Evolutionary conservation across 2,113 vertebrate species (phyloP).

Genomic region (Osmerus eperlanus): DNA sequence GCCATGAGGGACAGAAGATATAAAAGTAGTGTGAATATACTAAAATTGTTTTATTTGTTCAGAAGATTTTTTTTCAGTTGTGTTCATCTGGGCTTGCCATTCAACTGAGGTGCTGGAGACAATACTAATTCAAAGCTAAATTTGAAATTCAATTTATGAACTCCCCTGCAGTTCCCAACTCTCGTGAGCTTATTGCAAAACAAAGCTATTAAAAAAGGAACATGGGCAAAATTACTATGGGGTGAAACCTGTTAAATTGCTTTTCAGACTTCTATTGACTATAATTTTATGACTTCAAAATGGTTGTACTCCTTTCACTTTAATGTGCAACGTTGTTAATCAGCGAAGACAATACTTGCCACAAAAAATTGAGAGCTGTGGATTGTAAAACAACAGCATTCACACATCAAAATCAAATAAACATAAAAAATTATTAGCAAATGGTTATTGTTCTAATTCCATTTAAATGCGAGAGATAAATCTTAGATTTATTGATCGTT

Average conservation of each 20-base stretch:
- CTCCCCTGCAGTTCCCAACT: slow-evolving; percentile 56
- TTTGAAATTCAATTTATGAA: slow-evolving; percentile 78
- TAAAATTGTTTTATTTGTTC: slow-evolving; percentile 52
- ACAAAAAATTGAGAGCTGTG: slow-evolving; percentile 53
- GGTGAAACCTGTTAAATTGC: slow-evolving; percentile 74
- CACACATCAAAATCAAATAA: slow-evolving; percentile 65
- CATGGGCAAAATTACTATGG: slow-evolving; percentile 72
- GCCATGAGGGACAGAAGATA: slow-evolving; percentile 58
- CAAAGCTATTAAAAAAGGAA: slow-evolving; percentile 73
- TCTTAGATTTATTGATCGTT: slow-evolving; percentile 22
- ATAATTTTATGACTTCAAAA: slow-evolving; percentile 69
- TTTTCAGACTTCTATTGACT: slow-evolving; percentile 66
- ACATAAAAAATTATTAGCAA: slow-evolving; percentile 70
- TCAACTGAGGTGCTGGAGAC: slow-evolving; percentile 47
- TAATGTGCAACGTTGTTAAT: slow-evolving; percentile 73
- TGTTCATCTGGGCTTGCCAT: slow-evolving; percentile 61
- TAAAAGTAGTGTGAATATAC: slow-evolving; percentile 48
- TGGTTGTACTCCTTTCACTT: slow-evolving; percentile 66
- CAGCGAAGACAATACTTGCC: slow-evolving; percentile 59
- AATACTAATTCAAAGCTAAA: slow-evolving; percentile 71
- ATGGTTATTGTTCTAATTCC: slow-evolving; percentile 64
- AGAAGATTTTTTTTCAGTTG: slow-evolving; percentile 54
- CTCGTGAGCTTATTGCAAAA: slow-evolving; percentile 61
- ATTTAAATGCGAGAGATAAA: slow-evolving; percentile 44
- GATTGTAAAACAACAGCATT: slow-evolving; percentile 53